Evolutionary conservation across 2,797 vertebrate species (phyloP).

Genomic region (Gila robusta): DNA sequence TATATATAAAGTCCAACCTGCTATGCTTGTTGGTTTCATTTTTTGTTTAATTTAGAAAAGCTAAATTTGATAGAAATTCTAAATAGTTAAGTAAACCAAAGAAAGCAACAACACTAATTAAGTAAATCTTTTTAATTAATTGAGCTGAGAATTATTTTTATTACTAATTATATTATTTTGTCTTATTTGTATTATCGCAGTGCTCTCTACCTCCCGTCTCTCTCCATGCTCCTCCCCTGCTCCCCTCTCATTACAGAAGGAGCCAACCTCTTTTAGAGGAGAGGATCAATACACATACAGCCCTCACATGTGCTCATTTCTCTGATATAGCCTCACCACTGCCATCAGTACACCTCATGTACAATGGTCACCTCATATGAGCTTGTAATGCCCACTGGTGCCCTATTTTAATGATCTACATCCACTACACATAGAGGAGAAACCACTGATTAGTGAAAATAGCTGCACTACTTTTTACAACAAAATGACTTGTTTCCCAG

Average conservation of each 20-base stretch:
- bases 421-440: neutral
- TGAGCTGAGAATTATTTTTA: neutral
- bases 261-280: constrained; percentile 31
- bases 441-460: neutral
- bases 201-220: neutral
- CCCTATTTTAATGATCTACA: constrained; percentile 33
- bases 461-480: neutral
- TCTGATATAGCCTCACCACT: constrained; percentile 42
- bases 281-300: constrained; percentile 48
- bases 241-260: constrained; percentile 28
- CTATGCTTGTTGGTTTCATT: neutral
- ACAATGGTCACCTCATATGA: constrained; percentile 17
- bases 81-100: neutral
- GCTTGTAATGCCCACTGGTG: constrained; percentile 3
- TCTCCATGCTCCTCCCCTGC: neutral
- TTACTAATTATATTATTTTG: neutral
- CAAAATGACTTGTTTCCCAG: neutral
- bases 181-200: neutral
- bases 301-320: constrained; percentile 41
- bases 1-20: neutral
- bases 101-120: neutral
- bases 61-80: neutral
- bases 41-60: neutral
- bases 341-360: neutral
- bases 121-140: neutral